Evolutionary conservation across 2,888 invertebrate species (phyloP), one percentile per base, ranked within the genome.

Genomic region (Lasioglossum leucozonium): DNA sequence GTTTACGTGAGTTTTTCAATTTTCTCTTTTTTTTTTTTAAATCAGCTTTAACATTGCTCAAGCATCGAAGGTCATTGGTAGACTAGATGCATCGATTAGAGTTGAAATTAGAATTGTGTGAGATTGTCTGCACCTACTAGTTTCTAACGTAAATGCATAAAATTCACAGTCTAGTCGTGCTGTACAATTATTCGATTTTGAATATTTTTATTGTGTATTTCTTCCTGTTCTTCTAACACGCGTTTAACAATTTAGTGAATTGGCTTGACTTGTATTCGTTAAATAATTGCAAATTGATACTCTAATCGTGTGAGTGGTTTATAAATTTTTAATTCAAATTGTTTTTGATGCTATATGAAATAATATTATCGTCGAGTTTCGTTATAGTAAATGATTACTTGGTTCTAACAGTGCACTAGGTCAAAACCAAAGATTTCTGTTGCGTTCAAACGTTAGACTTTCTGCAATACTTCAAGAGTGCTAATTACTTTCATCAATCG

Each of bases 1-100:
- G 85, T 18, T 81, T 90, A 44, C 82, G 90, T 90, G 82, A 90
- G 90, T 89, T 42, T 72, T n/a, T 10, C 22, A n/a, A 0, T 4
- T 69, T 67, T 37, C 34, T 6, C 2, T 22, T 51, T n/a, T 10
- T 34, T 34, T 34, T 51, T n/a, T n/a, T n/a, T 3, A 10, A 55
- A 10, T 62, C 30, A 18, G 58, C 26, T 26, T 58, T 26, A 16
- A 44, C 44, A 44, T 10, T 11, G 22, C 11, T n/a, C 34, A 16
- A 0, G 4, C 16, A 16, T 34, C 30, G 4, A 3, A 4, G 30
- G 2, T 69, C 5, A n/a, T 51, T 51, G 4, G 11, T n/a, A n/a
- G 51, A 55, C n/a, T n/a, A n/a, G n/a, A n/a, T n/a, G n/a, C n/a
- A n/a, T n/a, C n/a, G n/a, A n/a, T n/a, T n/a, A n/a, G n/a, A n/a